Conservation (phyloP, 2,797 vertebrate genomes). For the Morelia viridis region DNA sequence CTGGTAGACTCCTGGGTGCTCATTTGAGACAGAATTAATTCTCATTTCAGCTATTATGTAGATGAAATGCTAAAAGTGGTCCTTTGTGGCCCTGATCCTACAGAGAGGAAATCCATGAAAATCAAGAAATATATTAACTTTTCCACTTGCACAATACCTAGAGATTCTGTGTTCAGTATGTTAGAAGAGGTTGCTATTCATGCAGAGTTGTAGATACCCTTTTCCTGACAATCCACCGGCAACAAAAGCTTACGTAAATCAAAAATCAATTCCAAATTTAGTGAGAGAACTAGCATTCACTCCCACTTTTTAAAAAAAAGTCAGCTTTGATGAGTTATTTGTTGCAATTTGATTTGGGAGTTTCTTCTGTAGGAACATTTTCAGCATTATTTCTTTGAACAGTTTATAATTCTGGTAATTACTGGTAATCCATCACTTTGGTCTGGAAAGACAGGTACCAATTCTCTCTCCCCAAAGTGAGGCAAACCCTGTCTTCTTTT, state of each 20-base stretch:
- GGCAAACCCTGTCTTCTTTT: neutral
- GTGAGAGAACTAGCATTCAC: constrained; percentile 44
- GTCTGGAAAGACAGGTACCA: neutral
- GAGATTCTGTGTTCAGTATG: constrained; percentile 38
- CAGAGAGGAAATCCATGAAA: constrained; percentile 46
- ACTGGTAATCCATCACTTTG: constrained; percentile 42
- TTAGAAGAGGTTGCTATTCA: constrained; percentile 22
- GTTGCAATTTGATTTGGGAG: neutral
- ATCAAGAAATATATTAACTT: constrained; percentile 49
- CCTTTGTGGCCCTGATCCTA: constrained; percentile 42
- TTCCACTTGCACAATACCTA: constrained; percentile 33
- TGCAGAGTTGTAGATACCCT: constrained; percentile 31
- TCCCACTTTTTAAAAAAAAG: constrained; percentile 37
- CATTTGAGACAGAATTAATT: constrained; percentile 51
- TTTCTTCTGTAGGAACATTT: neutral
- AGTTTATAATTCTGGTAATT: constrained; percentile 52
- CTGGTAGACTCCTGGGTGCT: constrained; percentile 42
- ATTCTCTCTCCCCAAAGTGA: neutral
- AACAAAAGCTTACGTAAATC: constrained; percentile 18
- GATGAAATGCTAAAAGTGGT: constrained; percentile 60
- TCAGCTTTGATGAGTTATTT: neutral
- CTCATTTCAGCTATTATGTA: constrained; percentile 59
- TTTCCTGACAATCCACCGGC: constrained; percentile 5
- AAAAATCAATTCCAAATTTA: constrained; percentile 11
- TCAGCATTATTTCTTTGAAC: constrained; percentile 50